A percentile compares a stretch with the other conserved stretches of the same genome.
phyloP scores from a whole-genome alignment of 2,113 vertebrate species.

The Gymnobelideus leadbeateri region DNA sequence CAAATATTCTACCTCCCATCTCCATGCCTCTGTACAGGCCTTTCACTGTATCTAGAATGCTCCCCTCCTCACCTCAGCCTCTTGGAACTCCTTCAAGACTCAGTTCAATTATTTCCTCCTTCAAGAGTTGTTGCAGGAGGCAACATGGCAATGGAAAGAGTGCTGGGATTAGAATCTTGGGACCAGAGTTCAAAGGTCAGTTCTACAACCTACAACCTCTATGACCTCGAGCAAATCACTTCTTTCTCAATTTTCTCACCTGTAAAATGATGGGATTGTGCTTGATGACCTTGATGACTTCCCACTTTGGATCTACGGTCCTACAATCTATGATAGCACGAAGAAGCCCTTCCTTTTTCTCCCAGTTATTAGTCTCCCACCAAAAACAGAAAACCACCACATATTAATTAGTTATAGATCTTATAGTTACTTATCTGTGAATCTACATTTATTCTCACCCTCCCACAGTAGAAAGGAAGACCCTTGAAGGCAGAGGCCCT shows the following conservation, averaged over 20 bases:
- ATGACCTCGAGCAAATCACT: neutral
- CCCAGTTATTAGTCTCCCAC: neutral
- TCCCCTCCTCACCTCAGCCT: no score
- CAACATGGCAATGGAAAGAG: neutral
- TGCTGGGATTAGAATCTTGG: neutral
- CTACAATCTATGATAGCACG: no score
- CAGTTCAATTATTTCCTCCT: neutral
- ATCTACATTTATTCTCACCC: no score
- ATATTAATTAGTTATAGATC: no score
- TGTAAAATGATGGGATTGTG: neutral
- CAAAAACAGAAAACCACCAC: no score
- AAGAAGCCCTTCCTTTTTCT: neutral
- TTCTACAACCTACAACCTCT: neutral
- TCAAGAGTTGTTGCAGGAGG: neutral
- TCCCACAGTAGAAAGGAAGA: no score
- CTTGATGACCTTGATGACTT: neutral
- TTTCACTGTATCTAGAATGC: no score
- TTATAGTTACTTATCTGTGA: no score
- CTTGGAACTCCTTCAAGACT: neutral
- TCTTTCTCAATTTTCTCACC: neutral
- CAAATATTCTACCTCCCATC: no score
- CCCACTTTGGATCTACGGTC: no score
- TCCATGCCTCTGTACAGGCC: no score
- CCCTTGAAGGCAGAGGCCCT: no score
- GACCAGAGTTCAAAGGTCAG: neutral